Evolutionary conservation across 2,888 invertebrate genomes (phyloP).

Genomic region (Strigamia transsilvanica): DNA sequence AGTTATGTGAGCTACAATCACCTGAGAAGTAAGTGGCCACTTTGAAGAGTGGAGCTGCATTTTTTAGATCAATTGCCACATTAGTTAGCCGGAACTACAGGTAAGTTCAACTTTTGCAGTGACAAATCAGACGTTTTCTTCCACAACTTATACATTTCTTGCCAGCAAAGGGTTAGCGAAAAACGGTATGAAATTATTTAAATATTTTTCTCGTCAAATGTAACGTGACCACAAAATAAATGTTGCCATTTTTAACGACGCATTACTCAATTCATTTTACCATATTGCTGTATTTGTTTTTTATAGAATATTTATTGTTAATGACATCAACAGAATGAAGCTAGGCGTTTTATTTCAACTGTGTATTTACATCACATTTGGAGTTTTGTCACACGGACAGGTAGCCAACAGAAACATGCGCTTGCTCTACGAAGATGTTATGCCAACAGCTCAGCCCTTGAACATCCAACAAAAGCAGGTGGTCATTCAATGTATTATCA

Average conservation of each 20-base stretch:
- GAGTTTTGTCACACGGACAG: conserved; percentile 4
- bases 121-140: neutral
- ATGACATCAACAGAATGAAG: neutral
- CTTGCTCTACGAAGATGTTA: conserved; percentile 30
- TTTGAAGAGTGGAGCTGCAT: neutral
- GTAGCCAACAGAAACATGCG: conserved; percentile 31
- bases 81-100: conserved; percentile 29
- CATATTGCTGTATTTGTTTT: neutral
- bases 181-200: neutral
- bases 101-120: conserved; percentile 2
- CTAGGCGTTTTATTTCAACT: conserved; percentile 21
- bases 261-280: no score
- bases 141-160: neutral
- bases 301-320: neutral
- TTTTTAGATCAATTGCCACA: neutral
- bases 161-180: neutral
- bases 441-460: conserved; percentile 15
- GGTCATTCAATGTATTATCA: conserved; percentile 17
- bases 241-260: no score
- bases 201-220: neutral
- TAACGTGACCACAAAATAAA: no score
- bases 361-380: neutral
- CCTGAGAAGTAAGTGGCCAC: neutral
- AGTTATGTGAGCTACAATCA: neutral
- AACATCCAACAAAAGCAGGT: neutral